Conservation (phyloP, 2,113 vertebrate genomes). For the Passerina amoena region DNA sequence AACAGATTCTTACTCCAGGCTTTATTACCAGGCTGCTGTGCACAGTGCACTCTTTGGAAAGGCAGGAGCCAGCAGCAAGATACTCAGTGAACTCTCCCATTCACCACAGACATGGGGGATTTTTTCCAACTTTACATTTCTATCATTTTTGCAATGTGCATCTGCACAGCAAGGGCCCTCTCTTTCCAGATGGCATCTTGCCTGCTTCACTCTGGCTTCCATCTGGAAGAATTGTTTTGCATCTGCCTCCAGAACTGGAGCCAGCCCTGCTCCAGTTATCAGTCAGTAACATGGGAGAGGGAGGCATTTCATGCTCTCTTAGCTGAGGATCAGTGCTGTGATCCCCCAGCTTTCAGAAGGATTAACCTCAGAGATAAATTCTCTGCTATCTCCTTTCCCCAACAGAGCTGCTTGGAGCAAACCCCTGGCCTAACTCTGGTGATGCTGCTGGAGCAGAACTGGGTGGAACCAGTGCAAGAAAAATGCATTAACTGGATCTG, state of each 20-base stretch:
- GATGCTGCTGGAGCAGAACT: background rate
- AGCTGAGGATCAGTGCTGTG: background rate
- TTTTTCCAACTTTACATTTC: conserved; percentile 23
- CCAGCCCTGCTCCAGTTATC: conserved; percentile 42
- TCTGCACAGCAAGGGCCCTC: conserved; percentile 23
- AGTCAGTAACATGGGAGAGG: background rate
- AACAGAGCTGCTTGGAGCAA: background rate
- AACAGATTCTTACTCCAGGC: background rate
- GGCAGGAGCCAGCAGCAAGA: background rate
- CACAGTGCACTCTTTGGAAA: background rate
- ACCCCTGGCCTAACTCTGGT: background rate
- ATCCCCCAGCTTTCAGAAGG: background rate
- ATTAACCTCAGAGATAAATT: background rate
- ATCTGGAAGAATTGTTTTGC: conserved; percentile 48
- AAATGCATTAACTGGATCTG: background rate
- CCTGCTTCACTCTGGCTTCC: conserved; percentile 54
- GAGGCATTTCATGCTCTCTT: background rate
- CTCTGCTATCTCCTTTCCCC: background rate
- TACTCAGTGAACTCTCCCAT: background rate
- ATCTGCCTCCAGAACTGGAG: conserved; percentile 40
- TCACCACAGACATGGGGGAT: background rate
- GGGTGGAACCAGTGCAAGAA: background rate
- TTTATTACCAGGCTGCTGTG: background rate
- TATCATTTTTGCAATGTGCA: conserved; percentile 7
- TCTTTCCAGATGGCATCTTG: conserved; percentile 57